Conservation (phyloP, 1,140 invertebrate species). For the fruit fly (Drosophila melanogaster) region DNA sequence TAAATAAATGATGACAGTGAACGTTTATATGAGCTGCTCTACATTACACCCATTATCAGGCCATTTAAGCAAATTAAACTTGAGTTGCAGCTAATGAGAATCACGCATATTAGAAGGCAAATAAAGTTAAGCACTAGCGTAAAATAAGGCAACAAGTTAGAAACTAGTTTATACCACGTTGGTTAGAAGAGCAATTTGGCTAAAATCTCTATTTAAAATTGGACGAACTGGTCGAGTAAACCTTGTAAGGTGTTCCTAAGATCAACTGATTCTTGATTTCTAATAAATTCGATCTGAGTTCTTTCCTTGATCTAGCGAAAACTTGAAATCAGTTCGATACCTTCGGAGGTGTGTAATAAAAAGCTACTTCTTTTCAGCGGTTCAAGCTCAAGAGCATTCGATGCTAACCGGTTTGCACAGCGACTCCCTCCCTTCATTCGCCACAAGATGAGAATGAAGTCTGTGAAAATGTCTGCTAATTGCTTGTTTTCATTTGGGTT, state of each 20-base stretch:
- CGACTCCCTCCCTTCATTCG: conserved; percentile 13
- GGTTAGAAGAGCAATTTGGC: no score
- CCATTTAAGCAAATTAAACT: conserved; percentile 8
- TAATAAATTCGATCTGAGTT: not conserved
- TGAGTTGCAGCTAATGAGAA: not conserved
- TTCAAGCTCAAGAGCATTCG: conserved; percentile 48
- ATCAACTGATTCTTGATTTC: not conserved
- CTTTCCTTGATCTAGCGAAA: not conserved
- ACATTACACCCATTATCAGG: conserved; percentile 19
- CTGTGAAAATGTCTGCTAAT: conserved; percentile 33
- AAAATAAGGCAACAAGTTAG: conserved; percentile 2
- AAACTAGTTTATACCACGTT: not conserved
- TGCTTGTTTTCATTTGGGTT: conserved; percentile 12
- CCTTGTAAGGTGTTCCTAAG: no score
- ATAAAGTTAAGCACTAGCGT: conserved; percentile 1
- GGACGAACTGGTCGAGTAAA: not conserved
- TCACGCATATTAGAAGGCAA: not conserved
- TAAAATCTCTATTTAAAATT: no score
- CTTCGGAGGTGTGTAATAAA: conserved; percentile 22
- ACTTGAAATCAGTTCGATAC: conserved; percentile 23
- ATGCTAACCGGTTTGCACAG: conserved; percentile 38
- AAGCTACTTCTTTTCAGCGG: conserved; percentile 24
- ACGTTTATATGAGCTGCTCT: not conserved
- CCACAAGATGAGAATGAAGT: conserved; percentile 14
- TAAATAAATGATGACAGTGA: conserved; percentile 9